These are phyloP conservation scores for Chloroclysta siterata DNA, from an alignment of 2,888 invertebrate species.

Conservation along the genomic window DNA sequence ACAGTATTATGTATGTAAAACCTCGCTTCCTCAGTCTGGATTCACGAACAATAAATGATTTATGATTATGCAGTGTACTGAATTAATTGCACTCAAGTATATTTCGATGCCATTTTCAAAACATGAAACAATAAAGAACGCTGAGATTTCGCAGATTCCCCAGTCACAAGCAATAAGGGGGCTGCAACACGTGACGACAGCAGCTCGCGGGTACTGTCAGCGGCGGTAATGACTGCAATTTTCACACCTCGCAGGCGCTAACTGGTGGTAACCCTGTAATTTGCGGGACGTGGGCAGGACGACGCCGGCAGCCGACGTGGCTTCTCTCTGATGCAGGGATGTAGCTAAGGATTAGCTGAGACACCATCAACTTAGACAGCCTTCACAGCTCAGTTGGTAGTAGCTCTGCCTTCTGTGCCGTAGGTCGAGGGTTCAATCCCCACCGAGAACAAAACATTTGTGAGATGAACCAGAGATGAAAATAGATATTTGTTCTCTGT, in stretches of 20 bases:
- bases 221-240: constrained; percentile 83
- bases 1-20: too few species aligned
- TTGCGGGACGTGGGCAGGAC: constrained; percentile 66
- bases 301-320: constrained; percentile 38
- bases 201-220: constrained; percentile 70
- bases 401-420: too few species aligned
- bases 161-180: constrained; percentile 13
- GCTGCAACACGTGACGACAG: constrained; percentile 80
- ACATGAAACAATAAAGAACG: background rate
- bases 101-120: background rate
- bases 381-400: too few species aligned
- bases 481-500: too few species aligned
- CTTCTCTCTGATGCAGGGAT: constrained; percentile 14
- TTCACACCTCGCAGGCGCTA: constrained; percentile 84
- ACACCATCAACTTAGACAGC: too few species aligned
- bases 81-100: too few species aligned
- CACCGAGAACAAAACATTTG: too few species aligned
- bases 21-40: too few species aligned
- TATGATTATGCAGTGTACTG: too few species aligned
- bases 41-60: too few species aligned
- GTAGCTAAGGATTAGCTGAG: background rate
- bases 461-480: too few species aligned
- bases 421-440: too few species aligned
- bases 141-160: constrained; percentile 9
- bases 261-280: constrained; percentile 78